Evolutionary conservation across 1,140 invertebrate species (phyloP).

Genomic region (Drosophila subobscura): DNA sequence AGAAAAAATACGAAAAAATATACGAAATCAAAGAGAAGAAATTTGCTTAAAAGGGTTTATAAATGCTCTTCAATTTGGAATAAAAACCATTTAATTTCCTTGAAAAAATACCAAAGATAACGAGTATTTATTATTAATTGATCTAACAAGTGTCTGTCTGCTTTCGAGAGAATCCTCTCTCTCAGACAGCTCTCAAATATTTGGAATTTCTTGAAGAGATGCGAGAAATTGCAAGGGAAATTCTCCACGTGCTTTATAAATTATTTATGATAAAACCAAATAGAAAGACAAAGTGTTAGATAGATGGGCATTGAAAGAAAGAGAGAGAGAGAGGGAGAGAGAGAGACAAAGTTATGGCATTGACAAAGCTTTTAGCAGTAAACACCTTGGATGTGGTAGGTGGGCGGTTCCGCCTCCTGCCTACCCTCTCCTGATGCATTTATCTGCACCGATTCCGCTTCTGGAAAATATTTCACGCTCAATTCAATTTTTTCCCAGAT

Average conservation of each 20-base stretch:
- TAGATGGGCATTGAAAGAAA: background rate
- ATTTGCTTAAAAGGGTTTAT: background rate
- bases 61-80: too few species aligned
- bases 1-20: slow-evolving; percentile 39
- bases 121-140: too few species aligned
- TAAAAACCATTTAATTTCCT: too few species aligned
- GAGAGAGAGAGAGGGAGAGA: background rate
- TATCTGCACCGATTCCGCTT: background rate
- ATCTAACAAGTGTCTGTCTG: too few species aligned
- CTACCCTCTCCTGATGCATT: too few species aligned
- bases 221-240: background rate
- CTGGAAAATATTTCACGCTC: slow-evolving; percentile 66
- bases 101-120: too few species aligned
- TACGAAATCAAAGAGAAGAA: background rate
- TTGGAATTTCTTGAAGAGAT: too few species aligned
- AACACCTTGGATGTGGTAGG: slow-evolving; percentile 23
- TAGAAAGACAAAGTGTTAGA: background rate
- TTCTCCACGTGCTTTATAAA: slow-evolving; percentile 19
- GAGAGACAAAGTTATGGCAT: slow-evolving; percentile 6
- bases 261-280: slow-evolving; percentile 42
- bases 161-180: too few species aligned
- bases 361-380: slow-evolving; percentile 19
- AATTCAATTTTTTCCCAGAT: slow-evolving; percentile 63
- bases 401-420: too few species aligned
- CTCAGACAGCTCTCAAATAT: too few species aligned